phyloP scores from a whole-genome alignment of 2,113 vertebrate genomes.

The Sciurus niger region DNA sequence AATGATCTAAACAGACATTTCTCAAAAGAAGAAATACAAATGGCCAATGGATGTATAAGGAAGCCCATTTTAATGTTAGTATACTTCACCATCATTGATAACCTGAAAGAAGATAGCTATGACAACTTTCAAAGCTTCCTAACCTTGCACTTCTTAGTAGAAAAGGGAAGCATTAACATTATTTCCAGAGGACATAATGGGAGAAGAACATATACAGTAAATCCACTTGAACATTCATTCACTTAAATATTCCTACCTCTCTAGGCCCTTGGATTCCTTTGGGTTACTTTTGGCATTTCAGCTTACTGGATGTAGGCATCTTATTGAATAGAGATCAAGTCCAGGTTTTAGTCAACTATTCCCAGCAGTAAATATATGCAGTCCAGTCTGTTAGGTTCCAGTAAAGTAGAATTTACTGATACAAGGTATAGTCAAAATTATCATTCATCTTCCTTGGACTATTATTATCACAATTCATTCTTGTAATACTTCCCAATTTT shows the following conservation, averaged over 20 bases:
- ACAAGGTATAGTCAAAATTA: neutral
- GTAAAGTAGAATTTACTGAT: neutral
- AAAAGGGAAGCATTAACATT: neutral
- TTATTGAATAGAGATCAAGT: neutral
- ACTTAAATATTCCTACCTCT: neutral
- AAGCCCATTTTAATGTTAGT: neutral
- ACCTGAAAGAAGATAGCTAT: neutral
- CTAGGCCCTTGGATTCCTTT: neutral
- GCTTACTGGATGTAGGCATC: neutral
- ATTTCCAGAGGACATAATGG: neutral
- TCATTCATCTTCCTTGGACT: neutral
- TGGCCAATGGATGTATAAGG: neutral
- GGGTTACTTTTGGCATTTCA: neutral
- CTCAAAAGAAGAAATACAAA: too few relatives aligned
- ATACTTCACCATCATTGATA: neutral
- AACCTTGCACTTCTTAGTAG: neutral
- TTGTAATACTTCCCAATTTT: neutral
- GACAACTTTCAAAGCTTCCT: neutral
- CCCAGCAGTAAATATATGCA: neutral
- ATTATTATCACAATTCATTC: conserved; percentile 3
- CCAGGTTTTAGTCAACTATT: neutral
- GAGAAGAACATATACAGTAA: neutral
- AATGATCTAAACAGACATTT: too few relatives aligned
- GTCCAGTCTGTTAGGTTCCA: neutral
- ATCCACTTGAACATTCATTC: neutral